Evolutionary conservation across 2,888 invertebrate genomes (phyloP).

Genomic region (Acanthosepion lycidas): DNA sequence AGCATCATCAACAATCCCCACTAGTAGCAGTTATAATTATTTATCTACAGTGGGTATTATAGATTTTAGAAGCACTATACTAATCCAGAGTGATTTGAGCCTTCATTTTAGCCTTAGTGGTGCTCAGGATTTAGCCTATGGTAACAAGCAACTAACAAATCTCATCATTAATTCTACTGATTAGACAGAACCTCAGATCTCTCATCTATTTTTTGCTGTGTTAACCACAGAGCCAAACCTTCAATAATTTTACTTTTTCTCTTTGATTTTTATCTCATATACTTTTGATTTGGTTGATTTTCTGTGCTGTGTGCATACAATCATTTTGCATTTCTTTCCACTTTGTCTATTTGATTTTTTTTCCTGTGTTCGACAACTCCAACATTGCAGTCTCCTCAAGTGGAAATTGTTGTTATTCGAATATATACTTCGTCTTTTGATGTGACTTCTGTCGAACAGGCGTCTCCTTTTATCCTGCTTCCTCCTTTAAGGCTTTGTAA

Average conservation of each 20-base stretch:
- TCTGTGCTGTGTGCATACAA: background rate
- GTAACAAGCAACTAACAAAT: too few relatives aligned
- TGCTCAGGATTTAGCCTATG: too few relatives aligned
- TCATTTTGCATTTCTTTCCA: background rate
- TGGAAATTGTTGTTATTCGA: conserved; percentile 33
- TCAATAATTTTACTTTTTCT: background rate
- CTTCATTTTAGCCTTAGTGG: too few relatives aligned
- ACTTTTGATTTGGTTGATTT: background rate
- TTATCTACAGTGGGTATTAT: too few relatives aligned
- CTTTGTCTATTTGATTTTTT: background rate
- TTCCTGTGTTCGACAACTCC: background rate
- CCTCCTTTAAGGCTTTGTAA: conserved; percentile 20
- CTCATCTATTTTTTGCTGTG: background rate
- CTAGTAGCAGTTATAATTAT: too few relatives aligned
- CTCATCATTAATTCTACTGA: background rate
- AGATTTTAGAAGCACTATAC: too few relatives aligned
- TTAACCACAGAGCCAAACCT: background rate
- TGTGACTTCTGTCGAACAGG: background rate
- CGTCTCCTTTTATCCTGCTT: conserved; percentile 14
- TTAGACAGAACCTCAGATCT: background rate
- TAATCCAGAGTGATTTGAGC: too few relatives aligned
- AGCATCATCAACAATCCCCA: too few relatives aligned
- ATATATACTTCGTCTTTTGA: conserved; percentile 33
- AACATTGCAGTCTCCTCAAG: background rate
- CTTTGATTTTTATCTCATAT: background rate